Evolutionary conservation across 2,888 invertebrate species (phyloP).

Genomic region (Drosophila paucipuncta): DNA sequence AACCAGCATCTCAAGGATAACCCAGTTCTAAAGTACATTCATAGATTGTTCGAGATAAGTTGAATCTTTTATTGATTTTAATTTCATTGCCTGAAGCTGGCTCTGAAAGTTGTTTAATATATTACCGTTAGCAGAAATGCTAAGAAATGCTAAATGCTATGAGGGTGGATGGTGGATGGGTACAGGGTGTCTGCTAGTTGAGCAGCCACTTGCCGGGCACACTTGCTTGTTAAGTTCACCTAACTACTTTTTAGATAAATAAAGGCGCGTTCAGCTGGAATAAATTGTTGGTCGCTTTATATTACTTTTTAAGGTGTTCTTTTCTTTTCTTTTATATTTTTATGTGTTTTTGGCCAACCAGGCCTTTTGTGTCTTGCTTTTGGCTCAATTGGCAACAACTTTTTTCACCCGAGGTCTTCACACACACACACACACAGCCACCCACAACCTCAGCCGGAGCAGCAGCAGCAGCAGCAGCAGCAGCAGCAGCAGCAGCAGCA

Average conservation of each 20-base stretch:
- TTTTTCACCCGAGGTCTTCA: not conserved
- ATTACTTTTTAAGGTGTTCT: conserved; percentile 17
- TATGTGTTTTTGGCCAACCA: conserved; percentile 8
- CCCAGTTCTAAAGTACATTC: not conserved
- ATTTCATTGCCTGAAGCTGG: not conserved
- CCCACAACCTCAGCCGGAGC: not conserved
- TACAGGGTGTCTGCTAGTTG: not conserved
- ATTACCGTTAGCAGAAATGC: not conserved
- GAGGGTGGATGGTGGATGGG: not conserved
- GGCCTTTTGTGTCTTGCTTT: conserved; percentile 15
- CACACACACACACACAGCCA: conserved; percentile 1
- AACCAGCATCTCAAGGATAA: not conserved
- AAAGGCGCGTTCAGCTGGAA: conserved; percentile 20
- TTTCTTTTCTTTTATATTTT: conserved; percentile 11
- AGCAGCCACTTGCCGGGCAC: not conserved
- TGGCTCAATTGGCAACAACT: conserved; percentile 33
- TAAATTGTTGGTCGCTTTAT: conserved; percentile 17
- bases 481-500: not conserved
- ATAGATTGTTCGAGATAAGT: not conserved
- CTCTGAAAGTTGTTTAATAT: not conserved
- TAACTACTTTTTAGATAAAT: conserved; percentile 14
- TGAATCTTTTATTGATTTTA: not conserved
- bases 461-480: not conserved
- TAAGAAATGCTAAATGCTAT: not conserved
- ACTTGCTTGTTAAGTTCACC: conserved; percentile 4